These are phyloP conservation scores for Mylabris phalerata DNA, from an alignment of 1,140 invertebrate genomes.

Conservation along the genomic window DNA sequence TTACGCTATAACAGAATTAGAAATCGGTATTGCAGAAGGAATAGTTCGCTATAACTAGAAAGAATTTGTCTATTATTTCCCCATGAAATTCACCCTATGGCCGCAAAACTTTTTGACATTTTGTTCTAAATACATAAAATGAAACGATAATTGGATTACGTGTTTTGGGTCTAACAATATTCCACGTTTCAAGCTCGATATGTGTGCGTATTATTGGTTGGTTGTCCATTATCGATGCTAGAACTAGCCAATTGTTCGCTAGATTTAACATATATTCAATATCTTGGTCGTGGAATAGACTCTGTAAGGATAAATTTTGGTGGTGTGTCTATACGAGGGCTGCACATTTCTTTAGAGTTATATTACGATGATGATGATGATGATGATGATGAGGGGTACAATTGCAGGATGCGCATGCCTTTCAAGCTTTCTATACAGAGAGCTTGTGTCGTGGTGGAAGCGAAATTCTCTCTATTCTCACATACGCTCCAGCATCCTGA, in stretches of 20 bases:
- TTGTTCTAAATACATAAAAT: too few relatives aligned
- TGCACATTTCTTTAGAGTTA: constrained; percentile 22
- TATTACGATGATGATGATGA: constrained; percentile 14
- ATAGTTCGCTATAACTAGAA: too few relatives aligned
- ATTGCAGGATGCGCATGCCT: constrained; percentile 20
- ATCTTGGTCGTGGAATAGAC: constrained; percentile 19
- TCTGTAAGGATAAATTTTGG: constrained; percentile 26
- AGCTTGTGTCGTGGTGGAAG: constrained; percentile 4
- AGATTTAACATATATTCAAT: constrained; percentile 31
- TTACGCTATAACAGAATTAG: too few relatives aligned
- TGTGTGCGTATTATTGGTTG: too few relatives aligned
- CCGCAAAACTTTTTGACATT: too few relatives aligned
- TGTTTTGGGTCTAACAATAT: too few relatives aligned
- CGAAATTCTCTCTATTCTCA: constrained; percentile 2
- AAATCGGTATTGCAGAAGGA: too few relatives aligned
- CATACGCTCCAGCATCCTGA: constrained; percentile 26
- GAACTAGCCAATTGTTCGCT: constrained; percentile 28
- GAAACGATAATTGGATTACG: too few relatives aligned
- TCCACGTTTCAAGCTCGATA: too few relatives aligned
- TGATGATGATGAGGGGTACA: constrained; percentile 24
- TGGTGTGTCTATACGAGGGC: constrained; percentile 19
- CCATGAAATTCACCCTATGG: too few relatives aligned
- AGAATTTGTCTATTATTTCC: too few relatives aligned
- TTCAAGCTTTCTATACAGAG: constrained; percentile 18
- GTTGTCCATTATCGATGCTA: too few relatives aligned